Base-by-base conservation (phyloP, 2,888 invertebrate genomes). In the Odontocolon sp. region DNA sequence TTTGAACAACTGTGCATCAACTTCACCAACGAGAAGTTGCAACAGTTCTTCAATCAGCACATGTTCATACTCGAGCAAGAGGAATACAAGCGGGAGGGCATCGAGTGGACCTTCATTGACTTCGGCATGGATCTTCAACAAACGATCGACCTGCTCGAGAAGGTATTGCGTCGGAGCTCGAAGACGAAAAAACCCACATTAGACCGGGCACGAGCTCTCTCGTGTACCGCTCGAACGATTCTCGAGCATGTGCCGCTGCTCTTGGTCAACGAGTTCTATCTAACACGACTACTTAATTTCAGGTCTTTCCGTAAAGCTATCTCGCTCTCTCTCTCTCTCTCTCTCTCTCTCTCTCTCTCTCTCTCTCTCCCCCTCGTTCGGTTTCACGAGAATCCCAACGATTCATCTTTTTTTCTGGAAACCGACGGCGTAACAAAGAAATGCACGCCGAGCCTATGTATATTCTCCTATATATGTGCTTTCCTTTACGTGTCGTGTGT, bases 21-120 rank as follows among this genome's bases (percentile, higher is more conserved):
- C 92, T 95, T 95, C 92, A 95, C 95, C 88, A 95, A 95, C 90
- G 95, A 95, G 91, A 94, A 95, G 88, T 92, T 95, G 81, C 95
- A 95, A 89, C 95, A 95, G 89, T 95, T 95, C 92, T 95, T 95
- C 93, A 95, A 95, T 90, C 95, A 95, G 83, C 93, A 95, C 92
- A 95, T 95, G 95, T 95, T 95, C 91, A 94, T 95, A 79, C 92
- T 95, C 89, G 95, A 95, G 91, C 95, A 95, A 91, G 95, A 95
- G 91, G 95, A 95, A 85, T 95, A 95, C 92, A 93, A 93, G 87
- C 92, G 93, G 80, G 95, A 95, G 90, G 95, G 94, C 82, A 95
- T 95, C 90, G 92, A 94, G 82, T 95, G 95, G 95, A 93, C 93
- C 81, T 95, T 95, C 91, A 95, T 95, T 91, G 95, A 95, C 90